Evolutionary conservation across 2,113 vertebrate species (phyloP).

Genomic region (Poicephalus meyeri): DNA sequence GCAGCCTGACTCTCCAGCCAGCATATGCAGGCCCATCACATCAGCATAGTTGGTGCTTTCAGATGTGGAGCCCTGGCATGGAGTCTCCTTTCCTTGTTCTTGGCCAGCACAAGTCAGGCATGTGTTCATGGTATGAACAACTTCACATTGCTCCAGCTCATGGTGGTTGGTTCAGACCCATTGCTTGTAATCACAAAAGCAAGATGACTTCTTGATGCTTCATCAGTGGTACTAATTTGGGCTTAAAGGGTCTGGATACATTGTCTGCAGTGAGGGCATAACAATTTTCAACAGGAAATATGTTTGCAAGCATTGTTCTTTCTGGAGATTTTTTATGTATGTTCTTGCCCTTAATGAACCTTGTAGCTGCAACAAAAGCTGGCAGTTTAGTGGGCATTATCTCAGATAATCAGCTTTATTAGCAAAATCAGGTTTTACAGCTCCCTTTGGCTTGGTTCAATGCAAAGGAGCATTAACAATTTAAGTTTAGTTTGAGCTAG

Average conservation of each 20-base stretch:
- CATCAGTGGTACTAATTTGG: accelerated
- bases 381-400: slow-evolving; percentile 49
- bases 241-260: background rate
- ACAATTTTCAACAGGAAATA: background rate
- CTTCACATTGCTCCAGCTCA: background rate
- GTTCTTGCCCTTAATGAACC: slow-evolving; percentile 58
- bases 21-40: background rate
- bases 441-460: slow-evolving; percentile 41
- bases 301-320: background rate
- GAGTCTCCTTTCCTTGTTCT: background rate
- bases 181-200: background rate
- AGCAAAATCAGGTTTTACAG: slow-evolving; percentile 42
- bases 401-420: slow-evolving; percentile 72
- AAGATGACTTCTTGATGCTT: background rate
- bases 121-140: background rate
- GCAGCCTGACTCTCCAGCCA: slow-evolving; percentile 22
- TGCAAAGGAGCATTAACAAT: slow-evolving; percentile 50
- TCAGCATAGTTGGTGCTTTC: background rate
- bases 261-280: background rate
- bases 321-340: background rate
- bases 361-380: slow-evolving; percentile 54
- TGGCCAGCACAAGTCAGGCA: background rate
- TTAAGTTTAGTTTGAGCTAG: slow-evolving; percentile 50
- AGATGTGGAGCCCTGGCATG: accelerated
- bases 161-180: background rate